A percentile compares a stretch with the other conserved stretches of the same genome.
Conservation (phyloP, 2,888 invertebrate genomes). For the Crepidodera aurea region DNA sequence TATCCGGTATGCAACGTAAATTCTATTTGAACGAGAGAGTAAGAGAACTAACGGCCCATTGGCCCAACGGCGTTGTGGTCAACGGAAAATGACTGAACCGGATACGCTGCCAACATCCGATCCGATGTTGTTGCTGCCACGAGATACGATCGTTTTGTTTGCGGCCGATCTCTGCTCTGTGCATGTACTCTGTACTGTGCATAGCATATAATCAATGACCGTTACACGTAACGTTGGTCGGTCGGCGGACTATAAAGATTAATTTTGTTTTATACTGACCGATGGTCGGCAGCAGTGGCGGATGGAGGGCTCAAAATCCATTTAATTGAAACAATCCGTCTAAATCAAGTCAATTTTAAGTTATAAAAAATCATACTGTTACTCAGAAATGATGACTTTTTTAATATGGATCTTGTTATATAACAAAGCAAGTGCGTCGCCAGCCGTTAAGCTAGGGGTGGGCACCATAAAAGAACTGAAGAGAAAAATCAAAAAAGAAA, state of each 20-base stretch:
- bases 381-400: too few species aligned
- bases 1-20: too few species aligned
- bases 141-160: conserved; percentile 9
- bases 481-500: too few species aligned
- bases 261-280: conserved; percentile 48
- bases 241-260: conserved; percentile 52
- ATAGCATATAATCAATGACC: conserved; percentile 55
- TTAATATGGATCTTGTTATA: too few species aligned
- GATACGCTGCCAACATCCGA: neutral
- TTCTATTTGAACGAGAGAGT: neutral
- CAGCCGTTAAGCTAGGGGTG: too few species aligned
- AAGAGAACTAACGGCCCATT: neutral
- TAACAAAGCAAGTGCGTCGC: too few species aligned
- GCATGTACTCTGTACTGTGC: conserved; percentile 23
- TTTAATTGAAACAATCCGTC: too few species aligned
- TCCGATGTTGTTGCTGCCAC: neutral
- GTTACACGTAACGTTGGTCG: conserved; percentile 46
- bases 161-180: neutral
- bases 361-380: too few species aligned
- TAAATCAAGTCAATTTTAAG: too few species aligned
- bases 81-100: neutral
- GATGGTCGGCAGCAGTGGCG: conserved; percentile 14
- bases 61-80: neutral
- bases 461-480: too few species aligned
- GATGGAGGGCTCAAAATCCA: neutral